Evolutionary conservation across 2,797 vertebrate species (phyloP), one percentile per base, ranked within the genome.

Genomic region (Halcyon chelicuti): DNA sequence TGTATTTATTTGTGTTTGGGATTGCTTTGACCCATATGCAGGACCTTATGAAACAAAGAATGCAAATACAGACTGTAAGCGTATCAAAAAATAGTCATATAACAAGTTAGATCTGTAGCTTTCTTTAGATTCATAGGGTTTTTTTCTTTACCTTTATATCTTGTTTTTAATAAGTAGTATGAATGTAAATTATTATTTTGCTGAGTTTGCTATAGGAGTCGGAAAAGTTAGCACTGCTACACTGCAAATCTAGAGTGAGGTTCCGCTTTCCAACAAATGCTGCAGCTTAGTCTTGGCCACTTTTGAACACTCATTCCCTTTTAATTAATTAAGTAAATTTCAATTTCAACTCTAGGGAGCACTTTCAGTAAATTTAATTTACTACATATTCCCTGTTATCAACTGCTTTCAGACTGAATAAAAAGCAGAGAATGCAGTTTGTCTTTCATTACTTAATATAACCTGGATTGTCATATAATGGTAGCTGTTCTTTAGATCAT

Each of bases 361-460:
- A 81, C 90, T 93, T 89, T 51, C 51, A 91, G 70, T 63, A 92
- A 76, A 73, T 83, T 89, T 90, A 14, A 78, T 77, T 92, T 94
- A 82, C 58, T 82, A 44, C 18, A 16, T 77, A 75, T 60, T 79
- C 37, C 40, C n/a, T 73, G 29, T 93, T 96, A 88, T 55, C 81
- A 90, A 21, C 21, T 7, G 14, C 26, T 49, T 75, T 95, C 82
- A 90, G 39, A 46, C 31, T 58, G 61, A 91, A 62, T 72, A 88
- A 92, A 92, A 91, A 47, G 14, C 79, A 92, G 9, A 73, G 35
- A 83, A 81, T 42, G 49, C 35, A 77, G 18, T 85, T 90, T 73
- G 54, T 17, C 35, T 94, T 93, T 91, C 82, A 77, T 85, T 94
- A 66, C n/a, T 84, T 94, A 57, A 52, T 78, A 31, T 33, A 78